A percentile compares a stretch with the other conserved stretches of the same genome.
These are phyloP conservation scores for Marronus borbonicus DNA, from an alignment of 2,888 invertebrate genomes.

Conservation along the genomic window DNA sequence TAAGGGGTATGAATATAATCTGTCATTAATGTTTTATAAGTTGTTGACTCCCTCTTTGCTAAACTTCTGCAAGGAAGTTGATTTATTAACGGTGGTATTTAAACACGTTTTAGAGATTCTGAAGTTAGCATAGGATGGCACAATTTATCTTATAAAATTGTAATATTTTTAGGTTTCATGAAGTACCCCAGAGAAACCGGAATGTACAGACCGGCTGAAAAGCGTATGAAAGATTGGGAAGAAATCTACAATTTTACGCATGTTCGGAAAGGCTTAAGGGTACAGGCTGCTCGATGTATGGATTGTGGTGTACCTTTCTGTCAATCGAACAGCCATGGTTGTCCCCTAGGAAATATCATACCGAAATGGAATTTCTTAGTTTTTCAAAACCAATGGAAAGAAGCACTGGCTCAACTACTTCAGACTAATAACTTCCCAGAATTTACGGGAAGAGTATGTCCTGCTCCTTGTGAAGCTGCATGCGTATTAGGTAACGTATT, in stretches of 20 bases:
- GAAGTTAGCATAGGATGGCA: too few species aligned
- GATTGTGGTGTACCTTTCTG: slow-evolving; percentile 99
- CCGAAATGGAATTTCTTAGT: slow-evolving; percentile 99
- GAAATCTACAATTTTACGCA: slow-evolving; percentile 93
- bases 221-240: slow-evolving; percentile 94
- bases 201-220: slow-evolving; percentile 88
- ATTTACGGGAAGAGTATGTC: slow-evolving; percentile 81
- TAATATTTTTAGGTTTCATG: slow-evolving; percentile 85
- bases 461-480: slow-evolving; percentile 99
- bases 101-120: too few species aligned
- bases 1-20: slow-evolving; percentile 69
- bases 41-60: too few species aligned
- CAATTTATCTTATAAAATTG: neutral
- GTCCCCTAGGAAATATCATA: slow-evolving; percentile 98
- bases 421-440: slow-evolving; percentile 99
- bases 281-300: slow-evolving; percentile 97
- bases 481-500: slow-evolving; percentile 84
- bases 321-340: slow-evolving; percentile 92
- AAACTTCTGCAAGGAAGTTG: too few species aligned
- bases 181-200: slow-evolving; percentile 94
- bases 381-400: slow-evolving; percentile 94
- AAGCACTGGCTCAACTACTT: slow-evolving; percentile 91
- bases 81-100: too few species aligned
- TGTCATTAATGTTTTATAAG: too few species aligned
- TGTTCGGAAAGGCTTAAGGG: slow-evolving; percentile 90